Conservation (phyloP, 2,113 vertebrate species). For the Stegostoma tigrinum region DNA sequence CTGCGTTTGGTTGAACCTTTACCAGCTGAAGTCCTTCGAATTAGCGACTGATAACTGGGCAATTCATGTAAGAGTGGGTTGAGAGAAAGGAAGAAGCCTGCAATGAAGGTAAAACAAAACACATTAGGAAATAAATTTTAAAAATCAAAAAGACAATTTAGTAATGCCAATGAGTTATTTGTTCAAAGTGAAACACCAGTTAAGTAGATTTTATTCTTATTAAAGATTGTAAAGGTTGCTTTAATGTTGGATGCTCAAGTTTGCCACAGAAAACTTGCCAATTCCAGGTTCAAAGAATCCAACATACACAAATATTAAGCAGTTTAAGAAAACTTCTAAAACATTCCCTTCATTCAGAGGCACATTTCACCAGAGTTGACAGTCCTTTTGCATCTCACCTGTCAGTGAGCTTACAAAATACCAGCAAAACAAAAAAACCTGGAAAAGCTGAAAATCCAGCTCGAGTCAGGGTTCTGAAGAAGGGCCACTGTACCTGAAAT, state of each 20-base stretch:
- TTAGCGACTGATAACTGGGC: constrained; percentile 77
- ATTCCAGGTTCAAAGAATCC: not conserved
- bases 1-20: constrained; percentile 42
- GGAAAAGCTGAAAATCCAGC: no score
- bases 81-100: constrained; percentile 46
- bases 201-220: not conserved
- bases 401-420: not conserved
- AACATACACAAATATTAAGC: not conserved
- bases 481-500: no score
- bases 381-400: not conserved
- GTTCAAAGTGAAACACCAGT: not conserved
- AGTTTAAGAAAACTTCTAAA: not conserved
- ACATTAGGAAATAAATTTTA: not conserved
- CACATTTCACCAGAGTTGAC: not conserved
- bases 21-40: constrained; percentile 59
- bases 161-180: not conserved
- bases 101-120: not conserved
- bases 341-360: not conserved
- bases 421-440: no score
- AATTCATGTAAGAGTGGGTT: constrained; percentile 73
- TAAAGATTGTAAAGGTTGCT: not conserved
- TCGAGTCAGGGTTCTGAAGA: no score
- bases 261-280: not conserved
- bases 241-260: not conserved
- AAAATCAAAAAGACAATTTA: not conserved